A percentile compares a stretch with the other conserved stretches of the same genome.
Evolutionary conservation across 2,113 vertebrate genomes (phyloP).

Genomic region (Plecturocebus donacophilus): DNA sequence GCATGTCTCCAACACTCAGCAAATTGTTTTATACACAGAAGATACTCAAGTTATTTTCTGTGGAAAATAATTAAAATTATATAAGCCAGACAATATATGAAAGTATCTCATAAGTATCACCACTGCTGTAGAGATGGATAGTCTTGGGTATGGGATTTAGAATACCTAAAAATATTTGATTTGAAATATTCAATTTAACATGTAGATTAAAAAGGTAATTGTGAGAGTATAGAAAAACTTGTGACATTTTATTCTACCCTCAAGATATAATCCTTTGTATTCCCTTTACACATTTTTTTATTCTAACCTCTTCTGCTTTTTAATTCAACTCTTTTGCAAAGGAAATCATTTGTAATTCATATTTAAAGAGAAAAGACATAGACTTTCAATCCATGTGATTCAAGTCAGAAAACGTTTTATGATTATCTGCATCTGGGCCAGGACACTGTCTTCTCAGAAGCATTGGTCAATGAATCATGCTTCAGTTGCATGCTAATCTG

Average conservation of each 20-base stretch:
- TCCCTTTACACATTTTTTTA: not conserved
- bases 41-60: not conserved
- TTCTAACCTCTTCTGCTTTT: not conserved
- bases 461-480: slow-evolving; percentile 52
- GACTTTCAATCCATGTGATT: not conserved
- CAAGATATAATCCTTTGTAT: not conserved
- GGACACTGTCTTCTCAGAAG: slow-evolving; percentile 56
- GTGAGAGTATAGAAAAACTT: not conserved
- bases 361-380: slow-evolving; percentile 60
- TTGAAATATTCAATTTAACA: not conserved
- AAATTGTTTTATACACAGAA: not conserved
- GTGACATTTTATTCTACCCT: not conserved
- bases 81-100: not conserved
- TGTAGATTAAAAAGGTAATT: not conserved
- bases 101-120: not conserved
- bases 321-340: not conserved
- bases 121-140: not conserved
- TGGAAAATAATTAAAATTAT: not conserved
- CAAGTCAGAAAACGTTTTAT: slow-evolving; percentile 61
- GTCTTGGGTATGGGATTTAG: not conserved
- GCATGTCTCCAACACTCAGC: not conserved
- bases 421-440: slow-evolving; percentile 44
- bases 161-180: not conserved
- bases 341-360: slow-evolving; percentile 52
- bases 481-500: slow-evolving; percentile 57